Base-by-base conservation (phyloP, 2,888 invertebrate genomes). In the Hymenopus coronatus region DNA sequence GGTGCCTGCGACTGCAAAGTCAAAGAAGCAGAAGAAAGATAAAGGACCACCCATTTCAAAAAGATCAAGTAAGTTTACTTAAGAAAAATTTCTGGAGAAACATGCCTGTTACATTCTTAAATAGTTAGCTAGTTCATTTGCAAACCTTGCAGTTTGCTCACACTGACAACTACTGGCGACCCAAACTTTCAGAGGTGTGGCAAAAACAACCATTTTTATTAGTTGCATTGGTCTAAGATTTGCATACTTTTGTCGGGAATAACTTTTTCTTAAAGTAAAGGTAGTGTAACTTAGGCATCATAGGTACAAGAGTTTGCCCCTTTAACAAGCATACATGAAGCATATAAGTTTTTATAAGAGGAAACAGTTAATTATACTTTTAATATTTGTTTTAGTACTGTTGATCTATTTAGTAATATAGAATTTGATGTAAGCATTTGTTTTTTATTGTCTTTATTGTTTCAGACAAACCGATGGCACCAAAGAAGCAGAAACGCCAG, bases 391-490 rank as follows among this genome's bases (percentile, higher is more conserved):
- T 40, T 54, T 85, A 20, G 15, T 28, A 1, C 14, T 87, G 84
- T 81, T 88, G 90, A 89, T 84, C 81, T 82, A 88, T 3, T 89
- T 90, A 81, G 28, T 89, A 6, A 82, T 88, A 33, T 40, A 25
- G 25, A 15, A 4, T 12, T 30, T 20, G 15, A 20, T 28, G 0
- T n/a, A 7, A 40, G 25, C 40, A 15, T 86, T 90, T 33, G 83
- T 85, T n/a, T n/a, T n/a, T n/a, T 6, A 33, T 33, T 33, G 33
- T 40, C 40, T 40, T 54, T 33, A 70, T 28, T 33, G 86, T 84
- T 90, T 20, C 90, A 96, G 96, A 96, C 93, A 95, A 95, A 33
- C 96, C 96, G 0, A 95, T 95, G 28, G 94, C 94, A 89, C 95
- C 96, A 82, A 96, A 96, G 91, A 96, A 96, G 91, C 92, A 93